Percentiles rank a stretch among this genome's conserved stretches.
Evolutionary conservation across 2,888 invertebrate genomes (phyloP).

Genomic region (Drosophila pegasa): DNA sequence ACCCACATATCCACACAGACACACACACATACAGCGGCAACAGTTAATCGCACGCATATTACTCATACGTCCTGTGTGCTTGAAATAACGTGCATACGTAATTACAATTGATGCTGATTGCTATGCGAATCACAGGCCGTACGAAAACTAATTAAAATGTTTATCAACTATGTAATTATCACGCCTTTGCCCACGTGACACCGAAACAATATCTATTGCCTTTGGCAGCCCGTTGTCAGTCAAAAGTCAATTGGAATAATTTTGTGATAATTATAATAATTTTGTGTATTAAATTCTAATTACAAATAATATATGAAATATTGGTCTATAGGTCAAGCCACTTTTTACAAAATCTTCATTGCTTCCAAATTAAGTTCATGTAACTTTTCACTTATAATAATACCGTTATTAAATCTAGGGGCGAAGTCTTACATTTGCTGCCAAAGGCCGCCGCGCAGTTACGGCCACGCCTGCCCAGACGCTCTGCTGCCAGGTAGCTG

Average conservation of each 20-base stretch:
- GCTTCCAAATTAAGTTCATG: background rate
- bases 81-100: constrained; percentile 37
- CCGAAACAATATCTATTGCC: constrained; percentile 1
- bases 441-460: constrained; percentile 70
- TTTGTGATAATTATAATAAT: background rate
- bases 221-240: constrained; percentile 5
- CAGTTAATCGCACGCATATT: constrained; percentile 19
- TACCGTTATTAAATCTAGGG: constrained; percentile 71
- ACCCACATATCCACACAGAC: background rate
- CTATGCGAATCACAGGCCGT: constrained; percentile 55
- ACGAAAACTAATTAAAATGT: constrained; percentile 76
- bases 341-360: background rate
- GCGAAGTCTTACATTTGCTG: constrained; percentile 67
- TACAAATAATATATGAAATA: background rate
- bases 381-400: constrained; percentile 48
- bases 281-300: background rate
- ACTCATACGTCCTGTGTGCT: constrained; percentile 56
- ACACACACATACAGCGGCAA: background rate
- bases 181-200: constrained; percentile 50
- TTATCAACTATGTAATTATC: constrained; percentile 74
- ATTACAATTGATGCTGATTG: constrained; percentile 72
- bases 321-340: no score
- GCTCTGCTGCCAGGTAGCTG: constrained; percentile 90
- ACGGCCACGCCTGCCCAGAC: constrained; percentile 86
- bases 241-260: constrained; percentile 19